Evolutionary conservation across 2,888 invertebrate species (phyloP).

Genomic region (Vesta saturnalis): DNA sequence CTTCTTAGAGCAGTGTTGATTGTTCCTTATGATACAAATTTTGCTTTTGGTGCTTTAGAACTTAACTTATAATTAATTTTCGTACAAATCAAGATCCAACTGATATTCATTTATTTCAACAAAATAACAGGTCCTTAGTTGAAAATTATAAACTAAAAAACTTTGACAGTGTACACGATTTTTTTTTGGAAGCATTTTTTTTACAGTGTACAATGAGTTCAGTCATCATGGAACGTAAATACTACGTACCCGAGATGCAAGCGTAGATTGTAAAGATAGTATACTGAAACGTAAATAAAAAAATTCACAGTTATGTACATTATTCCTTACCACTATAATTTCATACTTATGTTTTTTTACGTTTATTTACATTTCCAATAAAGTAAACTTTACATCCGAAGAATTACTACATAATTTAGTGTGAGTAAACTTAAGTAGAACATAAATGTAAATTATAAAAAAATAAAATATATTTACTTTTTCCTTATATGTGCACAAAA

Average conservation of each 20-base stretch:
- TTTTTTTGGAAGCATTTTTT: constrained; percentile 58
- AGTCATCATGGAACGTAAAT: constrained; percentile 52
- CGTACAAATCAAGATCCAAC: constrained; percentile 50
- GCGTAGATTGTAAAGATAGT: constrained; percentile 56
- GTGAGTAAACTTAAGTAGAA: not conserved
- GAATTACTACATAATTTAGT: not conserved
- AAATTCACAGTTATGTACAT: constrained; percentile 60
- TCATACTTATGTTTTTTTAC: constrained; percentile 35
- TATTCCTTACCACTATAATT: constrained; percentile 41
- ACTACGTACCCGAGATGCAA: constrained; percentile 45
- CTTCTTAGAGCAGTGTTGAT: too few species aligned
- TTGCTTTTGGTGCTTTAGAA: too few species aligned
- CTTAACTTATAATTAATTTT: too few species aligned
- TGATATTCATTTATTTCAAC: constrained; percentile 63
- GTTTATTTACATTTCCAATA: constrained; percentile 42
- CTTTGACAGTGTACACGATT: constrained; percentile 59
- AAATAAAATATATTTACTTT: too few species aligned
- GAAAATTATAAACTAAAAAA: constrained; percentile 61
- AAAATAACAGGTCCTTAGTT: constrained; percentile 61
- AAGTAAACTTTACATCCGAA: constrained; percentile 19
- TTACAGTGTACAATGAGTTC: constrained; percentile 59
- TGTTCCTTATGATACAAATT: too few species aligned
- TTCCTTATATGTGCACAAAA: not conserved
- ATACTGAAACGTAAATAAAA: constrained; percentile 56
- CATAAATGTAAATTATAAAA: not conserved